Evolutionary conservation across 2,113 vertebrate species (phyloP).

Genomic region (Myanophis thanlyinensis): DNA sequence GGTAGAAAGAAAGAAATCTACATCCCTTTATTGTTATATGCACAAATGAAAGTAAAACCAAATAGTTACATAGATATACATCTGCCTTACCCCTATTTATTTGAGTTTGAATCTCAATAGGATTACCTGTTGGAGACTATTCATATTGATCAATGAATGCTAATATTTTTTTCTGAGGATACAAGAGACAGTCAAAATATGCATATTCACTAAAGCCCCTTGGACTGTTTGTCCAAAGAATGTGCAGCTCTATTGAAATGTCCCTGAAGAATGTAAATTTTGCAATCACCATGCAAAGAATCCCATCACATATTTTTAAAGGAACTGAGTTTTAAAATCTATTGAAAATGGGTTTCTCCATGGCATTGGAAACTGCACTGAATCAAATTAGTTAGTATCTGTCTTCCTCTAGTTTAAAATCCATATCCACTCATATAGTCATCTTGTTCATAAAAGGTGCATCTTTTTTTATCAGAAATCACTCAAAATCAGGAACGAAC

Average conservation of each 20-base stretch:
- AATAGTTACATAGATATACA: background rate
- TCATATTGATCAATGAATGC: background rate
- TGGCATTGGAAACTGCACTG: background rate
- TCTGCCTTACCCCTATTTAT: background rate
- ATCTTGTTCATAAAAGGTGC: background rate
- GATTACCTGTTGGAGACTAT: background rate
- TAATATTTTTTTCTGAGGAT: background rate
- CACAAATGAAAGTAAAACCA: background rate
- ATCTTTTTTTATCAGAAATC: background rate
- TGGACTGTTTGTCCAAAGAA: background rate
- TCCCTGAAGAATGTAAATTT: background rate
- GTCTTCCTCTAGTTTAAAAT: background rate
- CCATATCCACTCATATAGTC: background rate
- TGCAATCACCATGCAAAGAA: background rate
- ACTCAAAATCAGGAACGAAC: background rate
- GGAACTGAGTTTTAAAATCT: background rate
- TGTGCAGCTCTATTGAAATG: background rate
- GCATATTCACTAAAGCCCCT: background rate
- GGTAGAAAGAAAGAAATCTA: background rate
- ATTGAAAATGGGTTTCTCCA: background rate
- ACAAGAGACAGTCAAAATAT: background rate
- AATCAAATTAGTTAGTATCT: background rate
- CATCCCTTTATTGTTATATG: background rate
- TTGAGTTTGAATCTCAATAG: background rate
- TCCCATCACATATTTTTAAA: background rate